These are phyloP conservation scores for Netelia melanura DNA, from an alignment of 2,888 invertebrate species.

Conservation along the genomic window DNA sequence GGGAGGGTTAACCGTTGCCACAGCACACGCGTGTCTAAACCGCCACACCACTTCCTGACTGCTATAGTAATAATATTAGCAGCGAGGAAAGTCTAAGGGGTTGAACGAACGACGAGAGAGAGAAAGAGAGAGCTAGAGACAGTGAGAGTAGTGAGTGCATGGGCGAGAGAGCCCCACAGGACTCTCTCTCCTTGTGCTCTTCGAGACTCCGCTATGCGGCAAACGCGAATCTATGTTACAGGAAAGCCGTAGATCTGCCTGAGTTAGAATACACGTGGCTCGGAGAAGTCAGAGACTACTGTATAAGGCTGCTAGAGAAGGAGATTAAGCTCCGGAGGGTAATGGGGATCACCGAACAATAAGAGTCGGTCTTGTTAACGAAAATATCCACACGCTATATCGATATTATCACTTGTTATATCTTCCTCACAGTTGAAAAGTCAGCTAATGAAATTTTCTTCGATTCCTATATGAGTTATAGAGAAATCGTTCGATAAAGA, in stretches of 20 bases:
- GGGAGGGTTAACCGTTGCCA: conserved; percentile 44
- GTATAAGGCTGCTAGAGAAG: conserved; percentile 22
- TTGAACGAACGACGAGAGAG: conserved; percentile 42
- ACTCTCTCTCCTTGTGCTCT: conserved; percentile 36
- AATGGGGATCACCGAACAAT: not conserved
- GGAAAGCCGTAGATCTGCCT: conserved; percentile 75
- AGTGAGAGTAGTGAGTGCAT: conserved; percentile 42
- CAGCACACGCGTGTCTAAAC: conserved; percentile 64
- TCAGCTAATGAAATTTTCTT: no score
- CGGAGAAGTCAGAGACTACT: conserved; percentile 59
- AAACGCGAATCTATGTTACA: conserved; percentile 75
- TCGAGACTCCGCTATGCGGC: conserved; percentile 70
- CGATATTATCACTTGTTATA: no score
- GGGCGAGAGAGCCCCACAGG: conserved; percentile 35
- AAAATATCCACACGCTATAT: not conserved
- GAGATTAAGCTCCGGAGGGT: not conserved
- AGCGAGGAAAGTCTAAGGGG: conserved; percentile 33
- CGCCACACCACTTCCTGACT: conserved; percentile 29
- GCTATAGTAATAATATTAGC: conserved; percentile 49
- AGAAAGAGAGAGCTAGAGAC: conserved; percentile 32
- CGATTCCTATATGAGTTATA: no score
- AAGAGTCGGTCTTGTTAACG: not conserved
- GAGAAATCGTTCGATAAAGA: no score
- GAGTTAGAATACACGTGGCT: conserved; percentile 71
- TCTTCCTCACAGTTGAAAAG: no score